These are phyloP conservation scores for Epizoanthus ramosus DNA, from an alignment of 92 coral and sea anemone genomes.

Conservation along the genomic window DNA sequence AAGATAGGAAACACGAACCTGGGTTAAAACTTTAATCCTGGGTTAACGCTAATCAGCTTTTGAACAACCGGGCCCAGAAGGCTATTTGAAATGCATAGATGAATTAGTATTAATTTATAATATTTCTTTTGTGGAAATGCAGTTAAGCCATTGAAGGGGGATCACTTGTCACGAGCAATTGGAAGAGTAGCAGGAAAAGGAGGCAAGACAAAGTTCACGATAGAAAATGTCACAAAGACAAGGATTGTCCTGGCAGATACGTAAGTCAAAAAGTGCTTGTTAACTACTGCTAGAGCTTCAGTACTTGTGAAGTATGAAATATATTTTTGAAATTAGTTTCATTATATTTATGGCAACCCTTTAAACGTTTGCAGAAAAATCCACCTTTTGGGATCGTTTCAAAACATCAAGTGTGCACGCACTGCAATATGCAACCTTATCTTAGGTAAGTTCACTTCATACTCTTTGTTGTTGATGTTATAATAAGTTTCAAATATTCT, in stretches of 20 bases:
- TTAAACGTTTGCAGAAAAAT: slow-evolving; percentile 73
- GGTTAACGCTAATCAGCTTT: too few species aligned
- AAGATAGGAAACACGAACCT: too few species aligned
- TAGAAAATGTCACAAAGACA: slow-evolving; percentile 98
- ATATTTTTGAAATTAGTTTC: neutral
- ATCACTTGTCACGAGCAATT: slow-evolving; percentile 95
- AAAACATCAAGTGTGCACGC: slow-evolving; percentile 96
- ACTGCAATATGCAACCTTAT: slow-evolving; percentile 96
- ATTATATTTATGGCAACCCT: neutral
- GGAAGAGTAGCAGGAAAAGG: slow-evolving; percentile 98
- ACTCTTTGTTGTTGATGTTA: neutral
- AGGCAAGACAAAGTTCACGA: slow-evolving; percentile 94
- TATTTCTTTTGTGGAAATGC: neutral
- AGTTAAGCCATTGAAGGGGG: slow-evolving; percentile 97
- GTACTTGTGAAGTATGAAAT: neutral
- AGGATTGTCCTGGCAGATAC: slow-evolving; percentile 97
- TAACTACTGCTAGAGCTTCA: neutral
- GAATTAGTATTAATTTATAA: neutral
- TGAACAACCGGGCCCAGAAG: too few species aligned
- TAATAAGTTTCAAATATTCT: too few species aligned
- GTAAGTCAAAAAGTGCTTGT: slow-evolving; percentile 58
- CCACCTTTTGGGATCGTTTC: slow-evolving; percentile 94
- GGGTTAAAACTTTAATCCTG: too few species aligned
- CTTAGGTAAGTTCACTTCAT: slow-evolving; percentile 65
- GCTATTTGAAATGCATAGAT: neutral